Conservation (phyloP, 2,797 vertebrate genomes). For the Smutsia gigantea region DNA sequence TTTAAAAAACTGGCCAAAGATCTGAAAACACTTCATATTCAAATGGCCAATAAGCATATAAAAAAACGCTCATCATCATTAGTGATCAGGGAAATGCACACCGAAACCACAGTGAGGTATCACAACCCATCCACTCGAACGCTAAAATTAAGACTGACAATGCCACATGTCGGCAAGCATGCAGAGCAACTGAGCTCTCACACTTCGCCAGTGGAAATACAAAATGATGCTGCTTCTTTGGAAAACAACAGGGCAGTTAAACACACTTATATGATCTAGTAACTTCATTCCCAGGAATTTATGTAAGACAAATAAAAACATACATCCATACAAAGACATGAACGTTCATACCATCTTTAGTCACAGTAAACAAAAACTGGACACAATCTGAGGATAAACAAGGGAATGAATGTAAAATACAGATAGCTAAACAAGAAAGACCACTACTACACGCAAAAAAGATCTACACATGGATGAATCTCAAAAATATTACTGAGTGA, state of each 20-base stretch:
- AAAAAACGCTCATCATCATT: not conserved
- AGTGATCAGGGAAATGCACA: not conserved
- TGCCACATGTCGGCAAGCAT: rapidly evolving
- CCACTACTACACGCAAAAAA: not conserved
- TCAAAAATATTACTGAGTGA: rapidly evolving
- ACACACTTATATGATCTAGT: rapidly evolving
- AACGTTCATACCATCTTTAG: not conserved
- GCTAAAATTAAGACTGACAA: not conserved
- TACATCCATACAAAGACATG: not conserved
- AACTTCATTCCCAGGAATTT: too few species aligned
- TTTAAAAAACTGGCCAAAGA: not conserved
- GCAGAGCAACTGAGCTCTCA: rapidly evolving
- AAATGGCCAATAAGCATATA: not conserved
- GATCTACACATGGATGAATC: rapidly evolving
- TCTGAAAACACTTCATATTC: not conserved
- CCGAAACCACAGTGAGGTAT: not conserved
- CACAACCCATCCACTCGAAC: rapidly evolving
- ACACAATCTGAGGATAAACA: too few species aligned
- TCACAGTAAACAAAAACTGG: not conserved
- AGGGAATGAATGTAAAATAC: not conserved
- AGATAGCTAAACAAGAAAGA: not conserved
- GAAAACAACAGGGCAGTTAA: not conserved
- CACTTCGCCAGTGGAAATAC: rapidly evolving
- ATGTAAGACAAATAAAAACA: not conserved
- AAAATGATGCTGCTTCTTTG: not conserved